Base-by-base conservation (phyloP, 2,888 invertebrate genomes). In the Hypomecis atomaria region DNA sequence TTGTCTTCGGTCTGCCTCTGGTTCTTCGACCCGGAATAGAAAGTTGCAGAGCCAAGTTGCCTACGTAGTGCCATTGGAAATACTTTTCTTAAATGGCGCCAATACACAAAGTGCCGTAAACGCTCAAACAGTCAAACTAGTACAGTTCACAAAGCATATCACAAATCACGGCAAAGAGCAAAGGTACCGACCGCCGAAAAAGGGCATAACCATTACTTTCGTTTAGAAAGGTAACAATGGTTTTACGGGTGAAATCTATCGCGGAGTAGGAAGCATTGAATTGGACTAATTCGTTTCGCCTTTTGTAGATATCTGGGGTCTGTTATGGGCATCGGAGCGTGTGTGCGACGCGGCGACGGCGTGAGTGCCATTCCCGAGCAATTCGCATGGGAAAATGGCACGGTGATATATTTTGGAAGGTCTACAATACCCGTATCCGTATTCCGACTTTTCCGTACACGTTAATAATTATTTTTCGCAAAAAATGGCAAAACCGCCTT, bases 201-300 rank as follows among this genome's bases (percentile, higher is more conserved):
- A 84, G 87, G 90, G 82, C 85, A 87, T 88, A 89, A 85, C 78
- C 83, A 81, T 84, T 83, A 84, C 85, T 70, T 71, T 68, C 64
- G 59, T 71, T 67, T 60, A 62, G 68, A 67, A 67, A 63, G 66
- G 63, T 71, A 74, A 75, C 78, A 77, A 78, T 79, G 75, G 77
- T 80, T 74, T 81, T 78, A 79, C 78, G 73, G 80, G 81, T 80
- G 83, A 86, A 85, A 88, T 85, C 84, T 81, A 72, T 77, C 76
- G 75, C 77, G 71, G 76, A 83, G 79, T 80, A 82, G 86, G 86
- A 84, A 85, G 79, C 73, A 77, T 80, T 79, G 68, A 83, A 84
- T 85, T 84, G 82, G 80, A 85, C 87, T 88, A 89, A 90, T 90
- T 89, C 84, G 87, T 82, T 86, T 87, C 81, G 80, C 89, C 89